Base-by-base conservation (phyloP, 2,797 vertebrate genomes). In the Pantherophis vulpinus region DNA sequence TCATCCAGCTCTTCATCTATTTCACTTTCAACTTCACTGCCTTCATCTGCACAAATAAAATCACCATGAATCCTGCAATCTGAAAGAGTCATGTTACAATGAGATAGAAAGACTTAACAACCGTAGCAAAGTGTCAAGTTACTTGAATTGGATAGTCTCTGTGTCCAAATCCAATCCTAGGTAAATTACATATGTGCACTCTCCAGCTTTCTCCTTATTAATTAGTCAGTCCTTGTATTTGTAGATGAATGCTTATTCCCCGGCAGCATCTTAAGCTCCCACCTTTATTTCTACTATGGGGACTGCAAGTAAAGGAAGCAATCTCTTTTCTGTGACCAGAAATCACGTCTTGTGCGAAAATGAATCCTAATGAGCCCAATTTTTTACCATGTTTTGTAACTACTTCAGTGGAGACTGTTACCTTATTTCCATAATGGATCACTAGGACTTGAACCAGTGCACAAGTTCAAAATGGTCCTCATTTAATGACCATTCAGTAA, bases 1-100 rank as follows among this genome's bases (percentile, higher is more conserved):
- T 98, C 98, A 95, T 98, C 98, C 95, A 98, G 95, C 86, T 98
- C 98, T 96, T 98, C 98, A 63, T 98, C 98, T 97, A 98, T 98
- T 95, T 98, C 98, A 86, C 98, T 98, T 95, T 98, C 98, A 90
- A 98, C 98, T 96, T 98, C 98, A 4, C 98, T 98, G 96, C 98
- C 98, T 95, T 98, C 98, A 97, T 98, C 98, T 98, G 97, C 94
- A 98, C 93, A 97, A 94, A 98, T 95, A 32, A 97, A 96, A 97
- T 4, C 94, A 97, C n/a, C 70, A 94, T 90, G 94, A 96, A 95
- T 96, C 60, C 93, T 96, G 83, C 83, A 92, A 2, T 32, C 66
- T 91, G 87, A 93, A 94, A 90, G 4, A 12, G 11, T 11, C 70
- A 86, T 51, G 29, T 56, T 63, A 79, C 14, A n/a, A 59, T 61